phyloP scores from a whole-genome alignment of 2,888 invertebrate species.

The Sarcophaga carnaria region DNA sequence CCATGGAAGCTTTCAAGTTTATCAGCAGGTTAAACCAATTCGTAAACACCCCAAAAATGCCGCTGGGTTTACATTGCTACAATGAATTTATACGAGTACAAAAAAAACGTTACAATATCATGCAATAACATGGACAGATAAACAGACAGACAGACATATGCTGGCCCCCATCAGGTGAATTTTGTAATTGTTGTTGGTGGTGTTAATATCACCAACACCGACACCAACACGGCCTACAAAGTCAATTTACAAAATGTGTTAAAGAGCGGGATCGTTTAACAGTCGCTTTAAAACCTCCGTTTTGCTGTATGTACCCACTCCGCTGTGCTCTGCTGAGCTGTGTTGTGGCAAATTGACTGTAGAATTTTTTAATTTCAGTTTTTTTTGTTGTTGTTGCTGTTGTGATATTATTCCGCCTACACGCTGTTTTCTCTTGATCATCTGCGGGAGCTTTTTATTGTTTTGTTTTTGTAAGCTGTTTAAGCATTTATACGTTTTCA shows the following conservation, averaged over 20 bases:
- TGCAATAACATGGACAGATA: slow-evolving; percentile 18
- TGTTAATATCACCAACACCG: slow-evolving; percentile 64
- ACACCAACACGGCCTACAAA: slow-evolving; percentile 44
- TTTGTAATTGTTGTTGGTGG: slow-evolving; percentile 63
- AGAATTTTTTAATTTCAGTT: background rate
- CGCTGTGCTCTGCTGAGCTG: too few species aligned
- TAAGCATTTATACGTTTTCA: slow-evolving; percentile 53
- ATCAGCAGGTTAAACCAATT: slow-evolving; percentile 69
- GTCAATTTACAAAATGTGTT: slow-evolving; percentile 67
- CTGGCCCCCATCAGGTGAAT: slow-evolving; percentile 61
- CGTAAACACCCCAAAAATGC: slow-evolving; percentile 72
- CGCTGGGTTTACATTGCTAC: slow-evolving; percentile 68
- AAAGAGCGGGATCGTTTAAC: slow-evolving; percentile 69
- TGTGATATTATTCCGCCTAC: slow-evolving; percentile 71
- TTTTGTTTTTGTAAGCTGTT: slow-evolving; percentile 27
- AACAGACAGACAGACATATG: slow-evolving; percentile 3
- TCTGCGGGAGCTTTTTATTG: slow-evolving; percentile 62
- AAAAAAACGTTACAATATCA: slow-evolving; percentile 21
- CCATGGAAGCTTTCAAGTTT: slow-evolving; percentile 68
- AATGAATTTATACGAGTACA: slow-evolving; percentile 23
- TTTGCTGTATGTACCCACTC: background rate
- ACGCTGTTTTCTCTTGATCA: slow-evolving; percentile 65
- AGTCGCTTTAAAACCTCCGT: slow-evolving; percentile 37
- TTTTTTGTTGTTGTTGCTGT: slow-evolving; percentile 28
- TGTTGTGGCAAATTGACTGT: too few species aligned